Conservation (phyloP, 2,888 invertebrate species). For the Stomorhina lunata region DNA sequence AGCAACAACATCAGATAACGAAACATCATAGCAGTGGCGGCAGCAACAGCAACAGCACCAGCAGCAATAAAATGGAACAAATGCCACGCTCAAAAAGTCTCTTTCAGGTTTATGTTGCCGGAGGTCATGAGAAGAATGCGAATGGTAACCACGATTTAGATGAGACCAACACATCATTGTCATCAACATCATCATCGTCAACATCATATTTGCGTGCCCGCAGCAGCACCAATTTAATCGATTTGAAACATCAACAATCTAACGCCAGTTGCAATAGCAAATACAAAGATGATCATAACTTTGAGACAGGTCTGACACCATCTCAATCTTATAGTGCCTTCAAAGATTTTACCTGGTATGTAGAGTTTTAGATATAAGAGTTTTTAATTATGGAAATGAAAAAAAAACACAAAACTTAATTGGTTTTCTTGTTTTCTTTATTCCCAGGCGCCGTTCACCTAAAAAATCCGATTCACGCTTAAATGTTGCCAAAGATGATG, state of each 20-base stretch:
- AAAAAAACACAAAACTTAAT: not conserved
- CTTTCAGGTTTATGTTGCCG: constrained; percentile 76
- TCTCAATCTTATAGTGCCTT: constrained; percentile 79
- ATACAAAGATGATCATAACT: constrained; percentile 49
- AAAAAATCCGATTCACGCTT: constrained; percentile 78
- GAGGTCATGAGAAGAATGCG: constrained; percentile 59
- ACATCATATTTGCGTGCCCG: constrained; percentile 73
- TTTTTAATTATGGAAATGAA: not conserved
- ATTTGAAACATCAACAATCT: constrained; percentile 49
- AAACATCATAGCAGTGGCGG: constrained; percentile 68
- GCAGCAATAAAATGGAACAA: constrained; percentile 71
- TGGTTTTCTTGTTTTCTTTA: not conserved
- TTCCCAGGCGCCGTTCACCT: constrained; percentile 76
- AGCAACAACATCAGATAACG: constrained; percentile 60
- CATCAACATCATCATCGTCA: constrained; percentile 59
- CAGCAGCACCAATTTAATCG: constrained; percentile 78
- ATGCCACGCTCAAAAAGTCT: constrained; percentile 80
- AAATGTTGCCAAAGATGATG: constrained; percentile 80
- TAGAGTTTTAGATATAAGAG: constrained; percentile 39
- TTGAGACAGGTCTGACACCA: constrained; percentile 66
- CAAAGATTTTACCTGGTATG: constrained; percentile 83
- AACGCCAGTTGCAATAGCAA: constrained; percentile 32
- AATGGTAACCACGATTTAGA: constrained; percentile 38
- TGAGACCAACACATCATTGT: constrained; percentile 45
- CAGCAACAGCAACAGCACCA: constrained; percentile 57